Base-by-base conservation (phyloP, 2,113 vertebrate species). In the Uria lomvia region DNA sequence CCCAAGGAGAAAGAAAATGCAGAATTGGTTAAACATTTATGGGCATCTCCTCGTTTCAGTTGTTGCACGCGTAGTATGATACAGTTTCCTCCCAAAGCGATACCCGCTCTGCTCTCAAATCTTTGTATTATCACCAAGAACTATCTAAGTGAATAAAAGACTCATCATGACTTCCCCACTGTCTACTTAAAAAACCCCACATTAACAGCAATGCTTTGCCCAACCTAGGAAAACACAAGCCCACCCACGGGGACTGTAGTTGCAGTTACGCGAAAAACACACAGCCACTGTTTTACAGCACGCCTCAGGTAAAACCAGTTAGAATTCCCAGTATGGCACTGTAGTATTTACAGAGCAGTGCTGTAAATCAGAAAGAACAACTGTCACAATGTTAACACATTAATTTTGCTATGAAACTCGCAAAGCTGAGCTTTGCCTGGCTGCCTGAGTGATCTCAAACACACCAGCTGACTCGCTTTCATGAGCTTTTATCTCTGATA, bases 11-110 rank as follows among this genome's bases (percentile, higher is more conserved):
- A 70, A 89, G 60, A 19, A 93, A 96, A 94, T 6, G 30, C 34
- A 42, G 88, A 81, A 83, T 38, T 11, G 6, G 92, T 95, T 94
- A 96, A 96, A 96, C 80, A 94, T 94, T 96, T 89, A 94, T 36
- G 87, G 86, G 83, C 42, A 85, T 42, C 62, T 55, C 43, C 1
- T 6, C 62, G 73, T 62, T 88, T 93, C 55, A 78, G 73, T 21
- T 78, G 65, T 86, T 53, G 63, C 32, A 30, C 26, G 24, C 56
- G 49, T 4, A 88, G 53, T 73, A 74, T 1, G 9, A 59, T 23
- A 26, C 27, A 30, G 49, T 65, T 92, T 55, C 30, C 58, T 95
- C 84, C 84, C 81, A 45, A 72, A 94, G 77, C 1, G 2, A 90
- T 66, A 87, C 60, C 84, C 4, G 7, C 70, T 87, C 70, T 45